phyloP scores from a whole-genome alignment of 2,888 invertebrate species.

The Philopedon plagiatum region DNA sequence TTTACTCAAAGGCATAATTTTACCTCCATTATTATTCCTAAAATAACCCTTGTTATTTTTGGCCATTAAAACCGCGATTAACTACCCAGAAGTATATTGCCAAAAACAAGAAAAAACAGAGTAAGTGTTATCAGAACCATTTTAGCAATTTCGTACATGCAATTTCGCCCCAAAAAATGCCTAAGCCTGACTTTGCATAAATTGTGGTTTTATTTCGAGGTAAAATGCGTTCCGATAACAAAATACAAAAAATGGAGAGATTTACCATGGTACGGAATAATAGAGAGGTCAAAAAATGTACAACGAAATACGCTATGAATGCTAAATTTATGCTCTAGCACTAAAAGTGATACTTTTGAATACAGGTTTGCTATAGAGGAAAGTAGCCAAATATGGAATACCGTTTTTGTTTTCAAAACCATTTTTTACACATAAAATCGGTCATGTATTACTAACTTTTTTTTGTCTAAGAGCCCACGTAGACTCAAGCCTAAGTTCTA shows the following conservation, averaged over 20 bases:
- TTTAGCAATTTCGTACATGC: conserved; percentile 60
- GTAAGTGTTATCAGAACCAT: conserved; percentile 50
- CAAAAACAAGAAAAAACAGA: conserved; percentile 34
- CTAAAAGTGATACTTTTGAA: no score
- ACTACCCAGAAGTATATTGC: conserved; percentile 44
- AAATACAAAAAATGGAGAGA: conserved; percentile 37
- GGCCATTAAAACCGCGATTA: conserved; percentile 38
- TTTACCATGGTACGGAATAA: neutral
- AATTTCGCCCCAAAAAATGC: conserved; percentile 59
- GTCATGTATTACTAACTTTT: no score
- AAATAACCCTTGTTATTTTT: conserved; percentile 29
- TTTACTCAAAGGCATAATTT: neutral
- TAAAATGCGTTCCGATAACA: conserved; percentile 45
- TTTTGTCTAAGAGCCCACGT: no score
- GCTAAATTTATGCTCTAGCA: no score
- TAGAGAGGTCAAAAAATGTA: no score
- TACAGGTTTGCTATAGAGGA: no score
- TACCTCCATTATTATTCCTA: neutral
- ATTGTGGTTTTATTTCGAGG: conserved; percentile 53
- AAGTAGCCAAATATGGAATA: no score
- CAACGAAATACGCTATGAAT: no score
- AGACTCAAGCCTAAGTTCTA: no score
- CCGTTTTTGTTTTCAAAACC: no score
- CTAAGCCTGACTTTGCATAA: conserved; percentile 54
- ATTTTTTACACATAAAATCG: no score